Evolutionary conservation across 2,888 invertebrate species (phyloP).

Genomic region (Rhimphoctona megacephalus): DNA sequence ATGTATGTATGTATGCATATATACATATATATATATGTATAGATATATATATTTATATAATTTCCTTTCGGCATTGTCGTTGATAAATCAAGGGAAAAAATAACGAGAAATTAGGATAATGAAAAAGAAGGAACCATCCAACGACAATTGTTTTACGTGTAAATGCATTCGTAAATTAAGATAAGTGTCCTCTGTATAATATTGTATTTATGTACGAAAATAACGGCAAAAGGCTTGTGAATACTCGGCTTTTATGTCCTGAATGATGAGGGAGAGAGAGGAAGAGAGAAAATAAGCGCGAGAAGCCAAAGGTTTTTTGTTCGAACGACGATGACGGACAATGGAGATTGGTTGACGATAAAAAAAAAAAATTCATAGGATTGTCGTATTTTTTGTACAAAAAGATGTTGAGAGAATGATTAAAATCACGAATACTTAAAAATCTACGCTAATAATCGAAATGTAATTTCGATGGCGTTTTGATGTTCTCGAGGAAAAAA

Average conservation of each 20-base stretch:
- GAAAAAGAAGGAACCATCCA: slow-evolving; percentile 45
- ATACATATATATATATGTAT: background rate
- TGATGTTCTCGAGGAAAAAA: background rate
- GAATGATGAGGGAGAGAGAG: slow-evolving; percentile 16
- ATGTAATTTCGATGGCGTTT: background rate
- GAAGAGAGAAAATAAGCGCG: slow-evolving; percentile 70
- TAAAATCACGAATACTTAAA: slow-evolving; percentile 1
- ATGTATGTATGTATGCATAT: slow-evolving; percentile 13
- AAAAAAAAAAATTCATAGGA: slow-evolving; percentile 31
- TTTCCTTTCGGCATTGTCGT: slow-evolving; percentile 48
- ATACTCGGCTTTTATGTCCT: slow-evolving; percentile 52
- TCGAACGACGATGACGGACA: slow-evolving; percentile 49
- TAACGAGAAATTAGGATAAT: slow-evolving; percentile 8
- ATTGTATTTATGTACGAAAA: slow-evolving; percentile 84
- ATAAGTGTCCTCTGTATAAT: slow-evolving; percentile 84
- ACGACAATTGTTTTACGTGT: slow-evolving; percentile 78
- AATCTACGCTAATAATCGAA: background rate
- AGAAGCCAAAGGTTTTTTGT: slow-evolving; percentile 83
- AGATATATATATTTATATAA: slow-evolving; percentile 26
- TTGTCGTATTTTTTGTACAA: slow-evolving; percentile 39
- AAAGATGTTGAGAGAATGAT: slow-evolving; percentile 14
- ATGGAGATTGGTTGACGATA: slow-evolving; percentile 48
- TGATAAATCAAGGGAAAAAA: slow-evolving; percentile 17
- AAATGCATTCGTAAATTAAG: slow-evolving; percentile 81
- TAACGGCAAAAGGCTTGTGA: slow-evolving; percentile 72